Percentiles rank a stretch among this genome's conserved stretches.
phyloP scores from a whole-genome alignment of 2,113 vertebrate species.

The Sander vitreus region DNA sequence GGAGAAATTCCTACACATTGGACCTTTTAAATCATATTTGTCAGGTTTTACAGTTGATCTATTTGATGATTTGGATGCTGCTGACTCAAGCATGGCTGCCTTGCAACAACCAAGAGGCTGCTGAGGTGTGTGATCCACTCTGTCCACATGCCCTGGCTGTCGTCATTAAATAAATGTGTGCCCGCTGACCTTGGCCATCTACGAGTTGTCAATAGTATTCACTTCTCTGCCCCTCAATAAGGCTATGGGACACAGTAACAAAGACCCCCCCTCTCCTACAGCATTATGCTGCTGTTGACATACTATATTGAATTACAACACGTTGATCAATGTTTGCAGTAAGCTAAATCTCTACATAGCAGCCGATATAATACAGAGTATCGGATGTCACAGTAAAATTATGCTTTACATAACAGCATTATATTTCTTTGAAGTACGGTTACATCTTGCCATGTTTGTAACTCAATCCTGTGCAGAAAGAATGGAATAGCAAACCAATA shows the following conservation, averaged over 20 bases:
- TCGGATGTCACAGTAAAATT: conserved; percentile 64
- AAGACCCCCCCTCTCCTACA: conserved; percentile 2
- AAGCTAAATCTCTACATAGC: conserved; percentile 61
- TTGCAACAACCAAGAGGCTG: too few species aligned
- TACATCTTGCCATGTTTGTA: conserved; percentile 55
- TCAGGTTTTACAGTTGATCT: conserved; percentile 7
- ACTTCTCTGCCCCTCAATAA: conserved; percentile 40
- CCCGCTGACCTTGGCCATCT: conserved; percentile 68
- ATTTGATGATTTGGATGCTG: conserved; percentile 18
- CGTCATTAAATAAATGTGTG: conserved; percentile 72
- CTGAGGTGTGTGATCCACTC: too few species aligned
- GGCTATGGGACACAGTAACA: conserved; percentile 22
- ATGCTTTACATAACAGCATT: conserved; percentile 44
- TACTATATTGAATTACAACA: conserved; percentile 67
- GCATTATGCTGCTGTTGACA: conserved; percentile 50
- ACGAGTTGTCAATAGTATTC: conserved; percentile 51
- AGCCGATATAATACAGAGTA: conserved; percentile 44
- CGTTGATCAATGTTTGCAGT: conserved; percentile 75
- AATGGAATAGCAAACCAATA: conserved; percentile 32
- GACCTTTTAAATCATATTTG: background rate
- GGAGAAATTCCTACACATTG: too few species aligned
- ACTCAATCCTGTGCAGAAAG: conserved; percentile 45
- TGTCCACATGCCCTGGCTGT: conserved; percentile 23
- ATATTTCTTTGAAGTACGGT: conserved; percentile 36
- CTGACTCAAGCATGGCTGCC: too few species aligned